Conservation (phyloP, 2,113 vertebrate species). For the Thamnophis sirtalis region DNA sequence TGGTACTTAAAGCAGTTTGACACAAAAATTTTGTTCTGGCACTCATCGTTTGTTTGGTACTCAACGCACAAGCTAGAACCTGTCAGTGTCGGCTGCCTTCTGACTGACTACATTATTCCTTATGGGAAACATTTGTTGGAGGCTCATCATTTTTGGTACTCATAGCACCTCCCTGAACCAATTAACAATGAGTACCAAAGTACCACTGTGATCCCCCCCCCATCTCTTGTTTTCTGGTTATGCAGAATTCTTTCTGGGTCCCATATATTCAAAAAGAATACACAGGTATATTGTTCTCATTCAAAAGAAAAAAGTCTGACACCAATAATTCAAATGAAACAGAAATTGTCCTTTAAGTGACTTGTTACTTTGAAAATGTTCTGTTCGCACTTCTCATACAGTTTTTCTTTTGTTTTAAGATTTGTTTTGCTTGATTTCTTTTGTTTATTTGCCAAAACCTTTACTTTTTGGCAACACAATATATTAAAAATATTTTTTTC, state of each 20-base stretch:
- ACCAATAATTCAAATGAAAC: not conserved
- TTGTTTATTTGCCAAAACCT: constrained; percentile 1
- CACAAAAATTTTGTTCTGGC: not conserved
- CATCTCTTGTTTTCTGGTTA: not conserved
- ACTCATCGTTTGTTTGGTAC: not conserved
- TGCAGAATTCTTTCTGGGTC: not conserved
- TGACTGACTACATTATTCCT: not conserved
- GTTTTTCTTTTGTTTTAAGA: not conserved
- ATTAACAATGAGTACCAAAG: not conserved
- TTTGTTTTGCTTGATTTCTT: constrained; percentile 4
- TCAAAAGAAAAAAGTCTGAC: not conserved
- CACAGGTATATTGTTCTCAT: not conserved
- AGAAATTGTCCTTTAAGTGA: not conserved
- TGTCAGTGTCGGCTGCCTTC: not conserved
- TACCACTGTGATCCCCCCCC: not conserved
- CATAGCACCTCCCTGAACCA: not conserved
- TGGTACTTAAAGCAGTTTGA: not conserved
- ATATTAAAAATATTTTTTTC: not conserved
- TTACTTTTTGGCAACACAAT: not conserved
- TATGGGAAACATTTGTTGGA: not conserved
- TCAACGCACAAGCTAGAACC: not conserved
- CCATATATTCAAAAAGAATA: not conserved
- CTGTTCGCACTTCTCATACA: not conserved
- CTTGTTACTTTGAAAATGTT: constrained; percentile 10
- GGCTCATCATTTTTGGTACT: not conserved